phyloP scores from a whole-genome alignment of 2,888 invertebrate genomes.

The Drosophila affinis region DNA sequence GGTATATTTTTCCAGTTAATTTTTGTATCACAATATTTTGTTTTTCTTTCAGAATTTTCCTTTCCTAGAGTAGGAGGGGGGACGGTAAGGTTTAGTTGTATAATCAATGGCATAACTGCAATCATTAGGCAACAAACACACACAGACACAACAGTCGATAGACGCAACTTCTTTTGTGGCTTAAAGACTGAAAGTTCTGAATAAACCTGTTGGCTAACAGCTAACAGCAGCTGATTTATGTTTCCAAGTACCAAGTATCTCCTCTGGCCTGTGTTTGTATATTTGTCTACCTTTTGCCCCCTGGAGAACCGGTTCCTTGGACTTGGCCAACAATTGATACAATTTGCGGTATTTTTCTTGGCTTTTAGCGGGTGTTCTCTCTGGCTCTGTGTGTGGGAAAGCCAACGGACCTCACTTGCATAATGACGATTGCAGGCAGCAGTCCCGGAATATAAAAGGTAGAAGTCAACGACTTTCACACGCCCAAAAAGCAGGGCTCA shows the following conservation, averaged over 20 bases:
- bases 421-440: constrained; percentile 15
- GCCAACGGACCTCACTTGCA: constrained; percentile 39
- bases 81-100: constrained; percentile 7
- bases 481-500: constrained; percentile 58
- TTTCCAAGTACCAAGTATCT: constrained; percentile 20
- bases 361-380: constrained; percentile 34
- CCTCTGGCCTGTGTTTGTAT: constrained; percentile 1
- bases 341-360: constrained; percentile 55
- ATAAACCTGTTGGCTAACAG: constrained; percentile 65
- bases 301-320: constrained; percentile 31
- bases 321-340: constrained; percentile 68
- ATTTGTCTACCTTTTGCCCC: constrained; percentile 48
- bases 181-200: constrained; percentile 33
- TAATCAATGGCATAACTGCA: constrained; percentile 15
- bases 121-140: constrained; percentile 23
- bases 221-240: constrained; percentile 55
- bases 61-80: constrained; percentile 1
- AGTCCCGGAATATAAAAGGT: constrained; percentile 11
- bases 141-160: too few relatives aligned
- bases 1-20: constrained; percentile 17
- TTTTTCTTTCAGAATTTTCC: constrained; percentile 14
- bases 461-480: constrained; percentile 68
- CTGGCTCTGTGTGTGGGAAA: constrained; percentile 28
- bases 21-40: constrained; percentile 47
- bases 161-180: background rate